Evolutionary conservation across 2,797 vertebrate species (phyloP), one percentile per base, ranked within the genome.

Genomic region (Mormyrus hasselquistii): DNA sequence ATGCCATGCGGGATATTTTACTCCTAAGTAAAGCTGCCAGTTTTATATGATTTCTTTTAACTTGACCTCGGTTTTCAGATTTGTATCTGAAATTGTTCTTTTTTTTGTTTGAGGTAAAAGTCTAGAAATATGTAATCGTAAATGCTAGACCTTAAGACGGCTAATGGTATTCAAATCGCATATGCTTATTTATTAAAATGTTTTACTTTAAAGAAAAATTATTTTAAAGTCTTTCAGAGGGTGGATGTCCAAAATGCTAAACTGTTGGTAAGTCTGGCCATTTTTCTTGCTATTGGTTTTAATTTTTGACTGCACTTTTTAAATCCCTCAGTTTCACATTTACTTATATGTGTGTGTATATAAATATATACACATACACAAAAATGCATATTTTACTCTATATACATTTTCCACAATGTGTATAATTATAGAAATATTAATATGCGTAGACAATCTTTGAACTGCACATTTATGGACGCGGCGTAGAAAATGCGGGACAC

Each of bases 241-340:
- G 59, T 47, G 59, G 86, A 29, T 87, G 49, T 87, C 59, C 86
- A 87, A 87, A 87, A 69, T 87, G 86, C 86, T 87, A 44, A 87
- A 87, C 55, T 16, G 10, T 87, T 47, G 59, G 86, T 87, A 87
- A 87, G 85, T 87, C 53, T 87, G 34, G 57, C 59, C n/a, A 69
- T 65, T 87, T 62, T 87, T 19, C 57, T 87, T 41, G 6, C 22
- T 62, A 62, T 65, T 47, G 52, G 53, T 87, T 57, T 87, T 44
- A 52, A 85, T 59, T 87, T 55, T 87, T 59, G 14, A 87, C 34
- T 87, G 82, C 47, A 69, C 14, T 88, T 88, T 79, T 79, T n/a
- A n/a, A 82, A 57, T 44, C 85, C 85, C 85, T 87, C 53, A 41
- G 29, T 87, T 57, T 4, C 29, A 57, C 25, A 59, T 55, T 41